A percentile compares a stretch with the other conserved stretches of the same genome.
phyloP scores from a whole-genome alignment of 2,113 vertebrate genomes.

The Speoplatyrhinus poulsoni region DNA sequence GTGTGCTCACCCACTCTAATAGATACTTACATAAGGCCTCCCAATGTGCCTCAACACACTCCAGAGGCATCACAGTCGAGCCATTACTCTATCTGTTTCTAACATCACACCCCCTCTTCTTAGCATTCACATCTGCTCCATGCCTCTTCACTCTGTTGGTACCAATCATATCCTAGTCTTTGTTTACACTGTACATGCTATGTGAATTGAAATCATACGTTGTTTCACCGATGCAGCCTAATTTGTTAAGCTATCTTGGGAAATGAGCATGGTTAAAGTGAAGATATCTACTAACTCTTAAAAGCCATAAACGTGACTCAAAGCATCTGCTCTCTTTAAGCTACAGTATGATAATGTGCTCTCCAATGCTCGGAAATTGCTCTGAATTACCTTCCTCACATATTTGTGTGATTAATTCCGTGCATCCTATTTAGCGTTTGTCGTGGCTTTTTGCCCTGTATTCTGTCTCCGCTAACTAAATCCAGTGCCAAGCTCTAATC shows the following conservation, averaged over 20 bases:
- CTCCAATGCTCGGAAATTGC: background rate
- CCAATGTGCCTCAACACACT: slow-evolving; percentile 48
- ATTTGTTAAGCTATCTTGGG: background rate
- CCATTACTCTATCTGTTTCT: slow-evolving; percentile 16
- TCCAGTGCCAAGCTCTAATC: too few species aligned
- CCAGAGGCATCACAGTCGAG: slow-evolving; percentile 42
- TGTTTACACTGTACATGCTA: too few species aligned
- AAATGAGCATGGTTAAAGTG: too few species aligned
- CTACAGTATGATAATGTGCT: background rate
- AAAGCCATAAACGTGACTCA: background rate
- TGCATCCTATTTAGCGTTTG: slow-evolving; percentile 14
- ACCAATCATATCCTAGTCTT: background rate
- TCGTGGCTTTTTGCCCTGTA: slow-evolving; percentile 25
- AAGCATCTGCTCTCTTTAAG: background rate
- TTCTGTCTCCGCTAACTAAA: background rate
- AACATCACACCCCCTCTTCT: slow-evolving; percentile 34
- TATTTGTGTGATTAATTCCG: slow-evolving; percentile 10
- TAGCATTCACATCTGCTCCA: slow-evolving; percentile 49
- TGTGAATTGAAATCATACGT: background rate
- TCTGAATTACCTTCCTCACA: background rate
- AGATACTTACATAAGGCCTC: slow-evolving; percentile 52
- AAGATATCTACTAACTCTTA: background rate
- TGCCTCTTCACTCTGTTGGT: background rate
- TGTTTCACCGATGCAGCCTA: background rate
- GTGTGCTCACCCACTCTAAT: slow-evolving; percentile 60